Conservation (phyloP, 2,113 vertebrate genomes). For the Calidris pugnax region DNA sequence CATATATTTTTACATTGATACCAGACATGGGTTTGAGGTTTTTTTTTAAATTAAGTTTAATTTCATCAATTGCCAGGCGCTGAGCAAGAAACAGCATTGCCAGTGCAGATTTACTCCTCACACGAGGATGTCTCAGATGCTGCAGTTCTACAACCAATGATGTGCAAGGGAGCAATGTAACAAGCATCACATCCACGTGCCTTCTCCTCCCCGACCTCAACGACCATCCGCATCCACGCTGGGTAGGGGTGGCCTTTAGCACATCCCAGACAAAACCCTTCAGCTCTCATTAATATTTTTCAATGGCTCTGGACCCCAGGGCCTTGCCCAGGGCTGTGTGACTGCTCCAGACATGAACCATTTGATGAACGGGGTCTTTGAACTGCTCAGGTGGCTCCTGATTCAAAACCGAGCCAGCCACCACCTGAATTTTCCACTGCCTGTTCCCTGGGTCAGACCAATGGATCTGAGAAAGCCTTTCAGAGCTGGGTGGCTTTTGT, state of each 20-base stretch:
- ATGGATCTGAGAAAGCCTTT: not conserved
- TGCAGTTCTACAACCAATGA: not conserved
- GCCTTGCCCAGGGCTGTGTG: not conserved
- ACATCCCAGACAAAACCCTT: not conserved
- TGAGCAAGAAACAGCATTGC: not conserved
- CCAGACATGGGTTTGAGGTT: not conserved
- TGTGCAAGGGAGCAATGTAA: rapidly evolving
- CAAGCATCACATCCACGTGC: not conserved
- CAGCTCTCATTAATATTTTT: not conserved
- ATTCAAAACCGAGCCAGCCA: not conserved
- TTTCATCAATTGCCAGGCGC: not conserved
- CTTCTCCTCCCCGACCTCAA: not conserved
- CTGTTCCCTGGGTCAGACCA: not conserved
- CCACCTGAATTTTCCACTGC: not conserved
- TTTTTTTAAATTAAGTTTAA: not conserved
- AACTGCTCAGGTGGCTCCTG: not conserved
- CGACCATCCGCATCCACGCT: not conserved
- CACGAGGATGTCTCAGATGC: not conserved
- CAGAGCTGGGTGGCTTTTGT: not conserved
- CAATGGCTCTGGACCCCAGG: not conserved
- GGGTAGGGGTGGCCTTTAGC: not conserved
- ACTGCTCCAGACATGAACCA: not conserved
- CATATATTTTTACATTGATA: not conserved
- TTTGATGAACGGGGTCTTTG: not conserved
- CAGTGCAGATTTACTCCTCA: not conserved